Percentiles rank a stretch among this genome's conserved stretches.
Conservation (phyloP, 2,888 invertebrate genomes). For the Andrena trimmerana region DNA sequence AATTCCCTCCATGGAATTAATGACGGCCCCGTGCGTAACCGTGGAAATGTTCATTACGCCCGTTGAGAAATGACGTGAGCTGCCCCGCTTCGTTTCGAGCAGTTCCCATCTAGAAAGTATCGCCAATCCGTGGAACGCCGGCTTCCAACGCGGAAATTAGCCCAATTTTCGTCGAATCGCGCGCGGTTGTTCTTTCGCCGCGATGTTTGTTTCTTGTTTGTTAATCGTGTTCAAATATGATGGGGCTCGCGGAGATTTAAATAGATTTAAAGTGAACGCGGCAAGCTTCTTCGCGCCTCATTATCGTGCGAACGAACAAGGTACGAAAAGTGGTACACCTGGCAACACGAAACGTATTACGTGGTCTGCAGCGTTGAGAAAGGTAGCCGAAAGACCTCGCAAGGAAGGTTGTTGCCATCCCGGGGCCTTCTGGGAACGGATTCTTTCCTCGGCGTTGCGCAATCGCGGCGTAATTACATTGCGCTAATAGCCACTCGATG, state of each 20-base stretch:
- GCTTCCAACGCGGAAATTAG: conserved; percentile 38
- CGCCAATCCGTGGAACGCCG: conserved; percentile 28
- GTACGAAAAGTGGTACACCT: neutral
- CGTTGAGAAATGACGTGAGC: conserved; percentile 58
- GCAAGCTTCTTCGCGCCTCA: neutral
- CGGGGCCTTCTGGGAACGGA: conserved; percentile 44
- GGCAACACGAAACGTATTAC: conserved; percentile 10
- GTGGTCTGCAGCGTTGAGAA: conserved; percentile 5
- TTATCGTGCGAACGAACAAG: neutral
- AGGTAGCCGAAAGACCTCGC: conserved; percentile 20
- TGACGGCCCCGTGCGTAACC: conserved; percentile 52
- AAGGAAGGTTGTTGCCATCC: conserved; percentile 34
- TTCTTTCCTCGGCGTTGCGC: conserved; percentile 51
- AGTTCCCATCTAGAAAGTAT: conserved; percentile 54
- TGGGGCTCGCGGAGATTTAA: neutral
- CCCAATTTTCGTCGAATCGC: conserved; percentile 24
- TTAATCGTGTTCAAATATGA: no score
- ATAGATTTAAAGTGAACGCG: neutral
- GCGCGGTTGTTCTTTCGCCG: neutral
- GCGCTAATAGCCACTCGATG: conserved; percentile 61
- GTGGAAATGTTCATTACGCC: conserved; percentile 62
- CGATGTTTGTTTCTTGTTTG: no score
- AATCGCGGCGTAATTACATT: conserved; percentile 61
- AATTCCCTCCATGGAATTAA: conserved; percentile 67
- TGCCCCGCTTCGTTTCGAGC: conserved; percentile 39